Evolutionary conservation across 2,113 vertebrate species (phyloP).

Genomic region (Mesembrinibis cayennensis): DNA sequence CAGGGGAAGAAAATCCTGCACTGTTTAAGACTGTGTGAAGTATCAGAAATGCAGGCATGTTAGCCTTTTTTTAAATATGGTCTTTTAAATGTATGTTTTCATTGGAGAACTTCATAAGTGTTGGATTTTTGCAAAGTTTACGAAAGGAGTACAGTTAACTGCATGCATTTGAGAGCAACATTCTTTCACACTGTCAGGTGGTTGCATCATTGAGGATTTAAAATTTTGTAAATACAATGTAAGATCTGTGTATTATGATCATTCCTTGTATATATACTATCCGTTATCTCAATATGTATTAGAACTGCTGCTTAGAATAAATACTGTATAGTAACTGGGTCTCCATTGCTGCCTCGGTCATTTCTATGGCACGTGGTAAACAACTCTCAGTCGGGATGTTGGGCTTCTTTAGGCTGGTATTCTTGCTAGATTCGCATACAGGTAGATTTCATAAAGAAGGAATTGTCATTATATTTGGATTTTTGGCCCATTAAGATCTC

Average conservation of each 20-base stretch:
- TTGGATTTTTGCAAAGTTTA: neutral
- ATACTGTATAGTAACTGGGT: neutral
- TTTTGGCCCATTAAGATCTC: neutral
- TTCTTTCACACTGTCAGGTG: neutral
- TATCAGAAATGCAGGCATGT: neutral
- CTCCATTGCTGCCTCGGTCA: neutral
- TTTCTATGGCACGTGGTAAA: neutral
- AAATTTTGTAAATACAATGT: constrained; percentile 38
- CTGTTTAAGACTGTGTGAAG: neutral
- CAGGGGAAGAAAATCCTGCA: neutral
- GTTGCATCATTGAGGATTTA: neutral
- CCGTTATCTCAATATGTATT: neutral
- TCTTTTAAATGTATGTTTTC: neutral
- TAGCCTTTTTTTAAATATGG: neutral
- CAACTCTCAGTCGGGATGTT: neutral
- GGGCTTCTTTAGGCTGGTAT: neutral
- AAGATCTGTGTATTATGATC: neutral
- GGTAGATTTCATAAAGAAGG: neutral
- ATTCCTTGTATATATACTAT: neutral
- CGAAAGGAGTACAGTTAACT: neutral
- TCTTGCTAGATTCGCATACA: neutral
- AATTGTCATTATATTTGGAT: neutral
- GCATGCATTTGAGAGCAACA: neutral
- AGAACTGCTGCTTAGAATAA: constrained; percentile 32
- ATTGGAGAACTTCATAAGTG: neutral